Percentiles rank a stretch among this genome's conserved stretches.
Conservation (phyloP, 2,888 invertebrate genomes). For the Aspidiotus rigidus region DNA sequence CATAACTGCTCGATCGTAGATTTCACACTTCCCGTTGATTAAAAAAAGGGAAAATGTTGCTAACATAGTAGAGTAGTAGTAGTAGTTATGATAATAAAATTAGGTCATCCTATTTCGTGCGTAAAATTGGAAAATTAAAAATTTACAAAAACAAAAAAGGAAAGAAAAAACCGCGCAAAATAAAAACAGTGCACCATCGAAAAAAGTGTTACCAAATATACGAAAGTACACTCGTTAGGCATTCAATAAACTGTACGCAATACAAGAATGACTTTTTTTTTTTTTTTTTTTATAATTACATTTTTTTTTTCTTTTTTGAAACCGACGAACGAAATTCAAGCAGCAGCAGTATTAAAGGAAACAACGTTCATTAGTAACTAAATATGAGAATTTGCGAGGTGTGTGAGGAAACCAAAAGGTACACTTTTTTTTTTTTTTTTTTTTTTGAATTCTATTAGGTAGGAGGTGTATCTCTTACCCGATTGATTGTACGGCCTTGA, state of each 20-base stretch:
- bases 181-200: constrained; percentile 16
- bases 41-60: background rate
- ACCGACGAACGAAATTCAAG: constrained; percentile 21
- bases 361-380: constrained; percentile 15
- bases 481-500: constrained; percentile 38
- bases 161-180: background rate
- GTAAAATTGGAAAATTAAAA: background rate
- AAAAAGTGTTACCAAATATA: constrained; percentile 7
- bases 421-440: constrained; percentile 8
- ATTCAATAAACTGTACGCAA: too few species aligned
- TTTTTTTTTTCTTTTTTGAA: background rate
- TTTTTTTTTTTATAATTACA: too few species aligned
- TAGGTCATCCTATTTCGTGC: background rate
- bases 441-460: constrained; percentile 17
- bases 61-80: constrained; percentile 5
- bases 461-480: constrained; percentile 33
- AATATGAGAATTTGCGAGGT: background rate
- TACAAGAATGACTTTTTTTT: too few species aligned
- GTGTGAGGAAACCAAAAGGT: constrained; percentile 24
- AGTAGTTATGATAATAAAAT: background rate
- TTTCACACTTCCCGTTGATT: too few species aligned
- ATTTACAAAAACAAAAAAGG: background rate
- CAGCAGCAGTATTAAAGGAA: constrained; percentile 30
- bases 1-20: too few species aligned
- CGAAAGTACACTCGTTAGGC: background rate